Conservation (phyloP, 2,797 vertebrate species). For the Myotis planiceps region DNA sequence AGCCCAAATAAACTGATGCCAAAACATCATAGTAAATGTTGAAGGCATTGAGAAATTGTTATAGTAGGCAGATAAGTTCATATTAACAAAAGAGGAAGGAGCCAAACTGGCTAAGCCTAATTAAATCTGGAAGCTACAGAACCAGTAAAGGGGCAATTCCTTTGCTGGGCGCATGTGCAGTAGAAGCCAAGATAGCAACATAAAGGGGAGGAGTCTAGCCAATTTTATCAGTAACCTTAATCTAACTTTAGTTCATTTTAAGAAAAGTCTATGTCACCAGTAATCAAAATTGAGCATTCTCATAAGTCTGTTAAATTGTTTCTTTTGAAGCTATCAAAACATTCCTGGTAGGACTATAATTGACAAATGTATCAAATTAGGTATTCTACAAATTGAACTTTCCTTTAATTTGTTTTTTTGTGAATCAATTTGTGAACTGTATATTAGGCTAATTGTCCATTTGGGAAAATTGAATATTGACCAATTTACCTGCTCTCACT, state of each 20-base stretch:
- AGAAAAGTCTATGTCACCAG: not conserved
- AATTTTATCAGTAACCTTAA: not conserved
- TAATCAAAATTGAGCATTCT: not conserved
- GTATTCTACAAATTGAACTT: constrained; percentile 31
- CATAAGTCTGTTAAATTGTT: not conserved
- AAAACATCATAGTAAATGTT: not conserved
- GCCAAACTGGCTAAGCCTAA: not conserved
- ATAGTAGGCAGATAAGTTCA: not conserved
- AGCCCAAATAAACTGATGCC: not conserved
- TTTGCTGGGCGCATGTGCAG: not conserved
- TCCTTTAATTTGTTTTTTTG: not conserved
- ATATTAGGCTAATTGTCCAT: constrained; percentile 21
- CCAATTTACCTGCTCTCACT: not conserved
- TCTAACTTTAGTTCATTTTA: constrained; percentile 30
- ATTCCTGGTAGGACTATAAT: not conserved
- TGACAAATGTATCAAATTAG: constrained; percentile 31
- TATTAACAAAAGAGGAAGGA: not conserved
- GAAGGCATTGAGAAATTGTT: not conserved
- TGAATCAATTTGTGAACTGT: constrained; percentile 10
- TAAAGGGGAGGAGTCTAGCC: not conserved
- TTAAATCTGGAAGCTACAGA: not conserved
- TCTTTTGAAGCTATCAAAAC: constrained; percentile 41
- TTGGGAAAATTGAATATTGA: constrained; percentile 44
- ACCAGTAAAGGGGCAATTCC: not conserved
- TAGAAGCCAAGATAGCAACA: not conserved